These are phyloP conservation scores for Atherinosoma microstoma DNA, from an alignment of 2,797 vertebrate species.

Conservation along the genomic window DNA sequence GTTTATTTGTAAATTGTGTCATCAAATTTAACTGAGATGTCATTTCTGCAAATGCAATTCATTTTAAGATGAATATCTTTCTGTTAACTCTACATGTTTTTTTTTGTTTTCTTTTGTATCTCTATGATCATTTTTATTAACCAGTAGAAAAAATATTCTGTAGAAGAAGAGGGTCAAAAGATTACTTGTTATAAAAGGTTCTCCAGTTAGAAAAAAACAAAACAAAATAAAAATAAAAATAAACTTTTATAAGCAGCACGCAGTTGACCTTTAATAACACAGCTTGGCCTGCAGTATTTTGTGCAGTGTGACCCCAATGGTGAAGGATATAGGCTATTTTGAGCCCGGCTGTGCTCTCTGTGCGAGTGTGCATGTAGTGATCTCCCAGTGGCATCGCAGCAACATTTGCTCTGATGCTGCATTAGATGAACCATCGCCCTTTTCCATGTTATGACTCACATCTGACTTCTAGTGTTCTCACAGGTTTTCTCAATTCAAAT, in stretches of 20 bases:
- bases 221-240: not conserved
- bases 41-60: not conserved
- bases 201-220: not conserved
- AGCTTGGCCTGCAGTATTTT: conserved; percentile 57
- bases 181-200: not conserved
- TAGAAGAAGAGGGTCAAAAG: not conserved
- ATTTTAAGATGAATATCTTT: not conserved
- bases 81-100: not conserved
- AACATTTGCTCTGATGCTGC: conserved; percentile 52
- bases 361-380: conserved; percentile 10
- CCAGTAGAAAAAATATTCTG: not conserved
- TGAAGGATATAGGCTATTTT: conserved; percentile 59
- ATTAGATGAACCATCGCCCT: conserved; percentile 35
- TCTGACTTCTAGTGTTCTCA: conserved; percentile 37
- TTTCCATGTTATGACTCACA: conserved; percentile 31
- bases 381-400: conserved; percentile 10
- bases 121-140: not conserved
- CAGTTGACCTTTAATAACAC: conserved; percentile 63
- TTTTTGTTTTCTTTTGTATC: not conserved
- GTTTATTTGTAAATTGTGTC: conserved; percentile 6
- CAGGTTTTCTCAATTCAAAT: conserved; percentile 24
- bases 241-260: conserved; percentile 11
- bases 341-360: conserved; percentile 21
- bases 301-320: conserved; percentile 51
- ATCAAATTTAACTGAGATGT: conserved; percentile 13